phyloP scores from a whole-genome alignment of 2,113 vertebrate species.

The Seriola aureovittata region DNA sequence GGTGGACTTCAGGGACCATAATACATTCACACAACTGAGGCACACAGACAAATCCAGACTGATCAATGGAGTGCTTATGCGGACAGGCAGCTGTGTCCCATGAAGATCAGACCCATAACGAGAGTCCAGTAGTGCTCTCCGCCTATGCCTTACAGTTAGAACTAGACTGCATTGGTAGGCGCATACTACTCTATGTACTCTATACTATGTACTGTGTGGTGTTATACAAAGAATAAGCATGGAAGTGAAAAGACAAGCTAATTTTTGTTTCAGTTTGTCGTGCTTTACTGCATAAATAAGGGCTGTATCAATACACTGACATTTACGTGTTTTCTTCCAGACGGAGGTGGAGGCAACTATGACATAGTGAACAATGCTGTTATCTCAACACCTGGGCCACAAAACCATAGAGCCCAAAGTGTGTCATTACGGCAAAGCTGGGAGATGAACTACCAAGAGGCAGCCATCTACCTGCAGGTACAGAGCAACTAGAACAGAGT shows the following conservation, averaged over 20 bases:
- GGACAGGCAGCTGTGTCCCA: slow-evolving; percentile 47
- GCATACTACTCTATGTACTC: neutral
- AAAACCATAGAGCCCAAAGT: slow-evolving; percentile 80
- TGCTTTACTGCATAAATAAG: neutral
- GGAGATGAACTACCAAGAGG: slow-evolving; percentile 99
- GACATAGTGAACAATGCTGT: slow-evolving; percentile 80
- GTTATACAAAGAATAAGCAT: neutral
- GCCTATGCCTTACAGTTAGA: slow-evolving; percentile 69
- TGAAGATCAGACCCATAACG: slow-evolving; percentile 50
- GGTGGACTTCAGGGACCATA: slow-evolving; percentile 31
- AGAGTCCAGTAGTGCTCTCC: slow-evolving; percentile 69
- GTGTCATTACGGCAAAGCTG: slow-evolving; percentile 88
- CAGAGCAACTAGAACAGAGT: neutral
- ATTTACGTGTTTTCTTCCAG: slow-evolving; percentile 47
- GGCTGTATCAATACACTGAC: slow-evolving; percentile 6
- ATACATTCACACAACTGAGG: slow-evolving; percentile 27
- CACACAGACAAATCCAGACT: slow-evolving; percentile 34
- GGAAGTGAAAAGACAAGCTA: neutral
- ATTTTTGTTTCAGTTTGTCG: neutral
- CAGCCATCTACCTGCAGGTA: slow-evolving; percentile 98
- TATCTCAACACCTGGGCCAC: slow-evolving; percentile 83
- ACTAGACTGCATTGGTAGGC: slow-evolving; percentile 66
- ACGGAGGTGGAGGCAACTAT: slow-evolving; percentile 85
- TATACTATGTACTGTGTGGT: slow-evolving; percentile 5
- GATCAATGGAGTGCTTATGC: slow-evolving; percentile 71